These are phyloP conservation scores for Drosophila melanica DNA, from an alignment of 1,140 invertebrate species.

Conservation along the genomic window DNA sequence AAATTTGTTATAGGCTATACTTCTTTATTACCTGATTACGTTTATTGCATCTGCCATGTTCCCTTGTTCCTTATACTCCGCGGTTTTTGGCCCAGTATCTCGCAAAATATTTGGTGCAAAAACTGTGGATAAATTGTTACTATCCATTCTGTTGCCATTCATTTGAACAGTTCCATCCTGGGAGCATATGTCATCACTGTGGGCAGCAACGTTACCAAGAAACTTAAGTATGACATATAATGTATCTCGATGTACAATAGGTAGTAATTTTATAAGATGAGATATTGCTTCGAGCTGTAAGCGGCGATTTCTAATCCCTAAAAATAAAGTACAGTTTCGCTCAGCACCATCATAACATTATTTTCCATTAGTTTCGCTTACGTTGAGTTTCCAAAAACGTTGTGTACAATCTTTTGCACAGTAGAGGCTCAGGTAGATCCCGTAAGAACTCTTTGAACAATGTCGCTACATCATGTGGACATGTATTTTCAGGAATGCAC, in stretches of 20 bases:
- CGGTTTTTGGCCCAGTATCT: constrained; percentile 86
- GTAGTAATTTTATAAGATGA: constrained; percentile 93
- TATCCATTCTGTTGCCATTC: constrained; percentile 96
- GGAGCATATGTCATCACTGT: constrained; percentile 73
- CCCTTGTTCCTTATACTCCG: constrained; percentile 54
- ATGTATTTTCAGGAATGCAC: constrained; percentile 90
- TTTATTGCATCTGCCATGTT: constrained; percentile 91
- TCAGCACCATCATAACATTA: background rate
- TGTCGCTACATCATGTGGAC: constrained; percentile 96
- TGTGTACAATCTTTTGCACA: constrained; percentile 94
- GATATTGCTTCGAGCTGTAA: constrained; percentile 93
- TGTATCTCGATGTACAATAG: constrained; percentile 94
- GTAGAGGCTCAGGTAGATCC: constrained; percentile 95
- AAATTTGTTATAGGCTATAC: too few species aligned
- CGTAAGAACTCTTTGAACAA: constrained; percentile 96
- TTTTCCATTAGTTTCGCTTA: constrained; percentile 85
- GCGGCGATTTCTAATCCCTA: constrained; percentile 91
- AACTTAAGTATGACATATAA: constrained; percentile 92
- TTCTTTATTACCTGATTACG: constrained; percentile 86
- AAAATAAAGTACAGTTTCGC: background rate
- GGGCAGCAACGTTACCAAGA: constrained; percentile 90
- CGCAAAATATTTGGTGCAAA: constrained; percentile 97
- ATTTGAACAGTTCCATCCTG: constrained; percentile 52
- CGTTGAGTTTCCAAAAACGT: constrained; percentile 96
- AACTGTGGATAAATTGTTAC: constrained; percentile 94